These are phyloP conservation scores for Lethenteron camtschaticum DNA, from an alignment of 2,113 vertebrate species.

Conservation along the genomic window DNA sequence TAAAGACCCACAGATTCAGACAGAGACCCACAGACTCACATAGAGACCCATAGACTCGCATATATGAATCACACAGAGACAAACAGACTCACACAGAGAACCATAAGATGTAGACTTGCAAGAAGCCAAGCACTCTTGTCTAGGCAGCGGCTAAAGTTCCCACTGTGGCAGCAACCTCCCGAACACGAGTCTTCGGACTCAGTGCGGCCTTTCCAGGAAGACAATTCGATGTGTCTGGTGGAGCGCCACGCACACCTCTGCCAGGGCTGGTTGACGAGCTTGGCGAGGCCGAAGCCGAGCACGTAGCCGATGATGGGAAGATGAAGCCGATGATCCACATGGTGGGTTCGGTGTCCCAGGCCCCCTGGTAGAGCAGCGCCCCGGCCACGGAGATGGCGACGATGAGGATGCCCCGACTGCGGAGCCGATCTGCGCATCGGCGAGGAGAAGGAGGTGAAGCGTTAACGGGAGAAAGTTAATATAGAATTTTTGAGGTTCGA, in stretches of 20 bases:
- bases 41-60: too few relatives aligned
- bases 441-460: too few relatives aligned
- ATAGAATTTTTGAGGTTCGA: too few relatives aligned
- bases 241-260: slow-evolving; percentile 30
- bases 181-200: too few relatives aligned
- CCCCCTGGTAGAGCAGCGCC: slow-evolving; percentile 60
- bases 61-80: slow-evolving; percentile 1
- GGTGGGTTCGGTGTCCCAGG: slow-evolving; percentile 51
- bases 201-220: too few relatives aligned
- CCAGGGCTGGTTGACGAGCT: slow-evolving; percentile 53
- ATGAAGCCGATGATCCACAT: slow-evolving; percentile 71
- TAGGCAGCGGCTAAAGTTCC: too few relatives aligned
- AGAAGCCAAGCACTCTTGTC: too few relatives aligned
- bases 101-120: background rate
- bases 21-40: too few relatives aligned
- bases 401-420: slow-evolving; percentile 39
- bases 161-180: too few relatives aligned
- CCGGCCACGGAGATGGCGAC: slow-evolving; percentile 51
- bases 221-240: background rate
- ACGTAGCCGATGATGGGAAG: slow-evolving; percentile 48
- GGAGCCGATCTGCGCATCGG: slow-evolving; percentile 42
- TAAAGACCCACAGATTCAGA: too few relatives aligned
- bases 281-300: slow-evolving; percentile 51
- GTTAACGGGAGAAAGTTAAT: too few relatives aligned
- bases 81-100: background rate